Base-by-base conservation (phyloP, 1,140 invertebrate species). In the Hyposmocoma kahamanoa region DNA sequence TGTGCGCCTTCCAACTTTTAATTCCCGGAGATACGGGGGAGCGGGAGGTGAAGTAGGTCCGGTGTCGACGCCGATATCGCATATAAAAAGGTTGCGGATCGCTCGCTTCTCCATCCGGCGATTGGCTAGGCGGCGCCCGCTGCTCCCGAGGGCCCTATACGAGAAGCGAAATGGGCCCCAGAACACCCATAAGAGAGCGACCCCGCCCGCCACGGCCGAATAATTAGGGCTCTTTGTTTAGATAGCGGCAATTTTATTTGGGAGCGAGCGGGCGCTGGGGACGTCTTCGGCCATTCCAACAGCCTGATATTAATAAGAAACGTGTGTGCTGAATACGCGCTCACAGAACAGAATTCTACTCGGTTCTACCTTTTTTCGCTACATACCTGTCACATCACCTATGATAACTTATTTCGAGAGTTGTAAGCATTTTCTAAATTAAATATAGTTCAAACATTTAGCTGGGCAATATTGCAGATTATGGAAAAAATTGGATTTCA, bases 191-290 rank as follows among this genome's bases (percentile, higher is more conserved):
- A 87, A 87, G 83, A 84, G 81, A 85, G 78, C 79, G 76, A 83
- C 86, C 81, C 81, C 83, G 76, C 80, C 84, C 82, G 84, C 84
- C 84, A 83, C 81, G 81, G 83, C 81, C 86, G 86, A 87, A 87
- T 87, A 87, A 87, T 87, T 87, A 87, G 86, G 84, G 86, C 86
- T 87, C 86, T 87, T 87, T 87, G 86, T 87, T 87, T 87, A 87
- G 84, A 87, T 87, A 87, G 84, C 84, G 75, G 79, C 86, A 87
- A 84, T 87, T 87, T 87, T 87, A 87, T 87, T 87, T 87, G 84
- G 84, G 79, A 84, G 81, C 83, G 79, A 83, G 72, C 82, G 73
- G 74, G 66, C 77, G 64, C 76, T 66, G 47, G 79, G 81, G 79
- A 83, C 76, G 69, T 78, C 82, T 85, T 81, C 60, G 72, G 67